Base-by-base conservation (phyloP, 2,113 vertebrate genomes). In the Carassius gibelio region DNA sequence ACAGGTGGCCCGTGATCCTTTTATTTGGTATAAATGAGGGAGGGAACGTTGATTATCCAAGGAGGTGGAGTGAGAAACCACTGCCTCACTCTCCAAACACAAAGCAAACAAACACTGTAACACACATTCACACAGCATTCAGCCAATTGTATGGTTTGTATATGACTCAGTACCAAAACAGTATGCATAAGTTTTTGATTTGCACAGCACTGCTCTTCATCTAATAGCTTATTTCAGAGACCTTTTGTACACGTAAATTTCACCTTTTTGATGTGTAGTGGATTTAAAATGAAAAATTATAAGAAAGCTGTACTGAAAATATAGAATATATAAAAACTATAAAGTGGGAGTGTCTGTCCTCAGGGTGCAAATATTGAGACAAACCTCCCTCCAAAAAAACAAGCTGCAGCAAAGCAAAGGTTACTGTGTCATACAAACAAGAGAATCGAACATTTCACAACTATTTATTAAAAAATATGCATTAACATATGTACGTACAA, bases 21-120 rank as follows among this genome's bases (percentile, higher is more conserved):
- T 85, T 90, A 90, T 87, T 42, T 81, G 38, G 38, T 6, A 78
- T 19, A 15, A 48, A 21, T 1, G 76, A 59, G 77, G 48, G 75
- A 86, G 86, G 84, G 84, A 86, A 71, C 42, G 7, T 26, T 30
- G 50, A 23, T 55, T 74, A 74, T 23, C 36, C 80, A 76, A 38
- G 17, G 62, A 57, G 57, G 76, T 59, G 59, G 62, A 61, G 59
- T 34, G 84, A 30, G 72, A 75, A 69, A 38, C n/a, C 52, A 69
- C 48, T 50, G 81, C 82, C 83, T 69, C 42, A 30, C 79, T 81
- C 83, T 78, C 52, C 26, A 68, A 80, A 8, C 42, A 42, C 42
- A 42, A 23, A 68, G 75, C 59, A 72, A 85, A 57, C 61, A 75
- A 64, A 68, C 50, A 68, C 10, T n/a, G 38, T 72, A 77, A 85